A percentile compares a stretch with the other conserved stretches of the same genome.
phyloP scores from a whole-genome alignment of 2,888 invertebrate species.

The Tholera decimalis region DNA sequence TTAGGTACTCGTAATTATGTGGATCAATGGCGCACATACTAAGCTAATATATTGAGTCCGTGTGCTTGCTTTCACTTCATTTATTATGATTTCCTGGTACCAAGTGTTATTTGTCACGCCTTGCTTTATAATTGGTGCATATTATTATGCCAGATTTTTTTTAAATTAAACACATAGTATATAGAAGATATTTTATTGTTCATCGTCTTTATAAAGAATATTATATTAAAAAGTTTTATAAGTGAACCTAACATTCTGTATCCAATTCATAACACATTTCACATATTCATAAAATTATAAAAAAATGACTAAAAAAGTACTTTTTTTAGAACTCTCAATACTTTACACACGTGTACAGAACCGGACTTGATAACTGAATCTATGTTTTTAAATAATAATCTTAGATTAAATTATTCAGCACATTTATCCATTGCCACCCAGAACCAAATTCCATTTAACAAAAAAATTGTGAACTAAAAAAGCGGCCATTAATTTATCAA shows the following conservation, averaged over 20 bases:
- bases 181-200: too few relatives aligned
- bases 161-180: too few relatives aligned
- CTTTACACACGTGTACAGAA: too few relatives aligned
- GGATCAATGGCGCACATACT: slow-evolving; percentile 12
- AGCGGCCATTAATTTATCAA: slow-evolving; percentile 78
- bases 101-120: not conserved
- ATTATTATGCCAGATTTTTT: not conserved
- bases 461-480: slow-evolving; percentile 67
- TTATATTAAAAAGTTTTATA: not conserved
- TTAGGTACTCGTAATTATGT: slow-evolving; percentile 29
- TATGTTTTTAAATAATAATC: not conserved
- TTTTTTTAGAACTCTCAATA: not conserved
- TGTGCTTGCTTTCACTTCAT: not conserved
- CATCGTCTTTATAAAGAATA: too few relatives aligned
- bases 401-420: slow-evolving; percentile 47
- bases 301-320: not conserved
- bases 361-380: too few relatives aligned
- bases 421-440: slow-evolving; percentile 69
- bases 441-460: slow-evolving; percentile 62
- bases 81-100: not conserved
- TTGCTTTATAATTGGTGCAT: not conserved
- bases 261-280: not conserved
- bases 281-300: not conserved
- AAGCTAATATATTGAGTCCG: not conserved
- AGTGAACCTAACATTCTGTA: not conserved